Base-by-base conservation (phyloP, 2,888 invertebrate species). In the Dasysyrphus albostriatus region DNA sequence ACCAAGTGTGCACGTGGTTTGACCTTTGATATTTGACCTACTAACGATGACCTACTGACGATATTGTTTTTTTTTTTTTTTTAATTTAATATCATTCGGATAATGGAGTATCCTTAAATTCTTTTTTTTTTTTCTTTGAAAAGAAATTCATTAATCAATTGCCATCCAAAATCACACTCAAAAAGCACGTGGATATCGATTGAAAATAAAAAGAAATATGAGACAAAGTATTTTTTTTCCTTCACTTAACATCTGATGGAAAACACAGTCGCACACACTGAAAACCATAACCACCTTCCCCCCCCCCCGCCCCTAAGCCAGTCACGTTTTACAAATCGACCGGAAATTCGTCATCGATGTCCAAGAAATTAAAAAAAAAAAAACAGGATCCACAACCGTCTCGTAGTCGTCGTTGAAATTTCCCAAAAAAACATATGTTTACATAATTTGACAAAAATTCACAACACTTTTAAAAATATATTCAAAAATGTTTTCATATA, bases 401-500 rank as follows among this genome's bases (percentile, higher is more conserved):
- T 34, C 65, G 44, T 37, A 44, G 39, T 44, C 29, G 4, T 70
- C 67, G 10, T 14, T n/a, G 2, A 72, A 67, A 72, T 54, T 37
- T 5, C 29, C 47, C 59, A 67, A 58, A 67, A 58, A 44, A 83
- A 79, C 87, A 87, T 87, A 83, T 87, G 87, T 83, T 87, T 87
- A 83, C 44, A 54, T 72, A 83, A 82, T 87, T 75, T 16, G 34
- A 3, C 39, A 24, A 39, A 79, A 69, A 70, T 5, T 70, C 37
- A 61, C 5, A 59, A 16, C 63, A 77, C 54, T 54, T 72, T 67
- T 76, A 37, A 49, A 39, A 37, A 8, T 3, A 72, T 34, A 34
- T 67, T 70, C 29, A 1, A 9, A 12, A n/a, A 42, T 69, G 9
- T 16, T 47, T 47, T 39, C 0, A 37, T 54, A 58, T 39, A 58